Percentiles rank a stretch among this genome's conserved stretches.
These are phyloP conservation scores for Hemiprocne comata DNA, from an alignment of 2,113 vertebrate genomes.

Conservation along the genomic window DNA sequence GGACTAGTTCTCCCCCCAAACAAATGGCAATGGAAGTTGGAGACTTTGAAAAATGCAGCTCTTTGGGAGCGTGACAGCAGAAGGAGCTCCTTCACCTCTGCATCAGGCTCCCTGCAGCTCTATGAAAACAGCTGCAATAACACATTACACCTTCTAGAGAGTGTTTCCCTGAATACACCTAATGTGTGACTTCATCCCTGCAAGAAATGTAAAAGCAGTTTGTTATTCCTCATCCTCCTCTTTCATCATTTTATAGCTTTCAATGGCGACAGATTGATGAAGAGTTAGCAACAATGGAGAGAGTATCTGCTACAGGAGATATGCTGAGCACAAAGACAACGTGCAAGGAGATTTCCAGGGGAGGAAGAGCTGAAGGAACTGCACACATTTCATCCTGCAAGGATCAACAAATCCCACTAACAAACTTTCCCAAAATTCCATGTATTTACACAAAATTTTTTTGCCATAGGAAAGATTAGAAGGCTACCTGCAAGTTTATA, in stretches of 20 bases:
- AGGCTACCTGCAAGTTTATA: not conserved
- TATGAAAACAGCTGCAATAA: not conserved
- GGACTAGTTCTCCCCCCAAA: too few species aligned
- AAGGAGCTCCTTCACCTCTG: not conserved
- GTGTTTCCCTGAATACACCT: not conserved
- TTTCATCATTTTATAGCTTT: not conserved
- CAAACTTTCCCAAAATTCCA: not conserved
- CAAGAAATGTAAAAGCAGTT: not conserved
- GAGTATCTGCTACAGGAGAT: not conserved
- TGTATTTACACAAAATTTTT: not conserved
- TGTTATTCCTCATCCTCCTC: not conserved
- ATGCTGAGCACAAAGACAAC: accelerated
- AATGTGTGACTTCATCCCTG: not conserved
- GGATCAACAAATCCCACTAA: not conserved
- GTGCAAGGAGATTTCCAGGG: not conserved
- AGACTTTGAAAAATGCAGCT: not conserved
- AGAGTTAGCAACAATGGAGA: not conserved
- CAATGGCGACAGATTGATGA: not conserved
- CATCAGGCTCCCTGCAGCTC: not conserved
- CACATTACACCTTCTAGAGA: not conserved
- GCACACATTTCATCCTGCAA: not conserved
- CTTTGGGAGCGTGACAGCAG: accelerated
- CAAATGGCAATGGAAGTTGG: not conserved
- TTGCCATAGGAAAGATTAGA: not conserved
- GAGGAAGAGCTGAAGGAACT: not conserved